Evolutionary conservation across 2,888 invertebrate genomes (phyloP).

Genomic region (Sinodicranocentrus sp.): DNA sequence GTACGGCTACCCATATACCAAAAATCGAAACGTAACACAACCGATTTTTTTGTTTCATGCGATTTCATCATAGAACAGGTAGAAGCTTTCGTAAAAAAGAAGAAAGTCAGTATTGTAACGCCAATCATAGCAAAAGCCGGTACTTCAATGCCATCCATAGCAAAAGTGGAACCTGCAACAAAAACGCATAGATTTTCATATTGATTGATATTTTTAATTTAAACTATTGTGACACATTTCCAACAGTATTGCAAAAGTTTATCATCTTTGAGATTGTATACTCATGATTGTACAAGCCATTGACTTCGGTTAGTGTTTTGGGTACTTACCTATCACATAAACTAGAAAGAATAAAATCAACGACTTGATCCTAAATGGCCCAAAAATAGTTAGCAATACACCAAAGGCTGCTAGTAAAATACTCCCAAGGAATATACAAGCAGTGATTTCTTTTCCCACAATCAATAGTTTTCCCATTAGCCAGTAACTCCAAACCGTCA

Average conservation of each 20-base stretch:
- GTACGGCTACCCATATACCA: conserved; percentile 13
- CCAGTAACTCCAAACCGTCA: background rate
- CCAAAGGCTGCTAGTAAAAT: background rate
- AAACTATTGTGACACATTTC: background rate
- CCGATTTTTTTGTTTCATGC: background rate
- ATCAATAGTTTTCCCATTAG: background rate
- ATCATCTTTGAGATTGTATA: background rate
- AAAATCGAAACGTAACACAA: conserved; percentile 5
- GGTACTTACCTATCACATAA: conserved; percentile 11
- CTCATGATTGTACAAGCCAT: too few species aligned
- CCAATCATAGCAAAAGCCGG: conserved; percentile 22
- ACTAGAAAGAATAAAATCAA: background rate
- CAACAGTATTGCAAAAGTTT: background rate
- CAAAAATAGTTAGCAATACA: background rate
- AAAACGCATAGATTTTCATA: background rate
- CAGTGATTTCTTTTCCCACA: conserved; percentile 2
- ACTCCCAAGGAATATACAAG: background rate
- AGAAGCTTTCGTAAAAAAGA: background rate
- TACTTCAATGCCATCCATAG: background rate
- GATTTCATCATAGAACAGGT: background rate
- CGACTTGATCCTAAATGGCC: background rate
- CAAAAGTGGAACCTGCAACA: conserved; percentile 9
- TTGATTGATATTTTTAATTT: background rate
- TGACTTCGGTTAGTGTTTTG: background rate
- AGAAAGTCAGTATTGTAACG: background rate